These are phyloP conservation scores for Phaetusa simplex DNA, from an alignment of 2,113 vertebrate genomes.

Conservation along the genomic window DNA sequence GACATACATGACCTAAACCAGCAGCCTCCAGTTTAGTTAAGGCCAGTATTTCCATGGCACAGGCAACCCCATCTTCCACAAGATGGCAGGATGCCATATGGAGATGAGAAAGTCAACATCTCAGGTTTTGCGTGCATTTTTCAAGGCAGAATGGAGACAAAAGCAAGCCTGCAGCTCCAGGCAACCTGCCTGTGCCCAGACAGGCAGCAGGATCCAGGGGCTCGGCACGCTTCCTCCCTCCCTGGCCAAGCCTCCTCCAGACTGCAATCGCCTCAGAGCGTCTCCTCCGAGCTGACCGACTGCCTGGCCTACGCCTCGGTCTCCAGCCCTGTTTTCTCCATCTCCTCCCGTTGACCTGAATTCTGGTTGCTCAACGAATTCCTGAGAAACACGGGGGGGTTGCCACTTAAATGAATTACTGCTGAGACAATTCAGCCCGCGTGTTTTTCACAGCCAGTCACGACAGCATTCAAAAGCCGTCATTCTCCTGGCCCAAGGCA, in stretches of 20 bases:
- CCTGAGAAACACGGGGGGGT: not conserved
- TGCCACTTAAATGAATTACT: not conserved
- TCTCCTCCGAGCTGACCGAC: not conserved
- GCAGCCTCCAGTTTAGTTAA: not conserved
- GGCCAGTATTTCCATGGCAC: not conserved
- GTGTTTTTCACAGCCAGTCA: not conserved
- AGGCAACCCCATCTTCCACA: not conserved
- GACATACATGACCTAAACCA: not conserved
- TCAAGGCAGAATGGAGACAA: not conserved
- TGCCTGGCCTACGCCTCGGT: not conserved
- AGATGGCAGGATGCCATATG: not conserved
- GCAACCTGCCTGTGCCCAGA: not conserved
- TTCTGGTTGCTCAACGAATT: not conserved
- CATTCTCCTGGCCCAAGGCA: not conserved
- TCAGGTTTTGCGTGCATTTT: not conserved
- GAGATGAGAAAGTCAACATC: not conserved
- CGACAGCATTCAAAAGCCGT: not conserved
- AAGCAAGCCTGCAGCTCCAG: not conserved
- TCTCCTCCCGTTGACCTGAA: not conserved
- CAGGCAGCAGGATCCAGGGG: not conserved
- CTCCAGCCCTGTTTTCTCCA: not conserved
- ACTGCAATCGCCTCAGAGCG: accelerated
- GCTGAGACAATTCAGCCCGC: not conserved
- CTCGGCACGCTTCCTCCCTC: not conserved
- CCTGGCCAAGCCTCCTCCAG: not conserved